phyloP scores from a whole-genome alignment of 2,113 vertebrate genomes.

The Oreochromis niloticus region DNA sequence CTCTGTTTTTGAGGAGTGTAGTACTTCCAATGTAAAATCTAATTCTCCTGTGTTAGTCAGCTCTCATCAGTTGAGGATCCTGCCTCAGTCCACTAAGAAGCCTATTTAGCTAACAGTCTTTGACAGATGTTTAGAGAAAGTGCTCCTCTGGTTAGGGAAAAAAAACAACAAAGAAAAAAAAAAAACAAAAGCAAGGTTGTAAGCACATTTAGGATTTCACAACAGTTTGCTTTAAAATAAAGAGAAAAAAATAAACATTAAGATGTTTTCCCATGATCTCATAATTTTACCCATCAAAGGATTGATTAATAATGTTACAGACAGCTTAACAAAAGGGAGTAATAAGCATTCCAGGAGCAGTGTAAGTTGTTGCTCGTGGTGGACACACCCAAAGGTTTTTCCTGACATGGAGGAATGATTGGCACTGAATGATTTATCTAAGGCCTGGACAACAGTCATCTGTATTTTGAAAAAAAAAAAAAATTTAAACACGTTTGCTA shows the following conservation, averaged over 20 bases:
- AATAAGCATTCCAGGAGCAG: not conserved
- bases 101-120: not conserved
- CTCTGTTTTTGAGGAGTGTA: not conserved
- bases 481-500: not conserved
- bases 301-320: not conserved
- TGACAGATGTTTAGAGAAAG: constrained; percentile 7
- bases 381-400: not conserved
- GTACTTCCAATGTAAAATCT: constrained; percentile 29
- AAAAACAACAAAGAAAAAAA: not conserved
- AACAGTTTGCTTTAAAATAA: not conserved
- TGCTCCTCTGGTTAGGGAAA: accelerated
- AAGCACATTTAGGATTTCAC: not conserved
- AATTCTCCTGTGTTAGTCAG: not conserved
- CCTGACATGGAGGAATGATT: not conserved
- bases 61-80: not conserved
- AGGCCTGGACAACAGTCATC: not conserved
- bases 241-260: not conserved
- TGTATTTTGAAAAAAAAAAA: not conserved
- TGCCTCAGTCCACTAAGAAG: not conserved
- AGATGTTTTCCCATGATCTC: not conserved
- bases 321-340: not conserved
- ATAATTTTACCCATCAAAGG: not conserved
- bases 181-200: not conserved
- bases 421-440: not conserved
- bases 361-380: not conserved